Evolutionary conservation across 2,113 vertebrate species (phyloP), one percentile per base, ranked within the genome.

Genomic region (Piprites chloris): DNA sequence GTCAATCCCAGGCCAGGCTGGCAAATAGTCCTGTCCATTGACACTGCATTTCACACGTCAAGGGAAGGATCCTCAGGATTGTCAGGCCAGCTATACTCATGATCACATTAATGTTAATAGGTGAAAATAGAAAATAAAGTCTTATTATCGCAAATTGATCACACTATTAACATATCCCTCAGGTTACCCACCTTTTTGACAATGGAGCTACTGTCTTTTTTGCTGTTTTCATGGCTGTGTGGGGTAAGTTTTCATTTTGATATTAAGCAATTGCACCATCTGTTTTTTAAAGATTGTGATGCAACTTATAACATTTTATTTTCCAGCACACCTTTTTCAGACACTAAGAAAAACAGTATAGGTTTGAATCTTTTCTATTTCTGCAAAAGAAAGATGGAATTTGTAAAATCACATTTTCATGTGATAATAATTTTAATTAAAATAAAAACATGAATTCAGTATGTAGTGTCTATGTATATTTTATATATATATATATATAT

Each of bases 191-290:
- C 96, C 98, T 99, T 75, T 99, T 99, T 97, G 99, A 99, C 97
- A 99, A 99, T 11, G 99, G 98, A 94, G 99, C 98, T 4, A 99
- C 99, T 12, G 99, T 99, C 83, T 99, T 99, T 97, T 99, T 99
- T 94, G 99, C 99, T 77, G 99, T 99, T 69, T 99, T 99, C 97
- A 99, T 99, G 99, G 99, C 99, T 12, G 99, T 99, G 39, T 99
- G 99, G 99, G 99, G 99, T 99, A 98, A 99, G 99, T 98, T 90
- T 71, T 58, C 49, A 6, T 4, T 62, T 27, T 49, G 12, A 14
- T 75, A 44, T 47, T 82, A 62, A 74, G 17, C 49, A 89, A 87
- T 69, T 62, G 18, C 19, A 47, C 22, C 42, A 42, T 26, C 5
- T 67, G 89, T 80, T 61, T n/a, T 76, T 63, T 59, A 9, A 85